Evolutionary conservation across 2,113 vertebrate genomes (phyloP).

Genomic region (Leptobrachium leishanense): DNA sequence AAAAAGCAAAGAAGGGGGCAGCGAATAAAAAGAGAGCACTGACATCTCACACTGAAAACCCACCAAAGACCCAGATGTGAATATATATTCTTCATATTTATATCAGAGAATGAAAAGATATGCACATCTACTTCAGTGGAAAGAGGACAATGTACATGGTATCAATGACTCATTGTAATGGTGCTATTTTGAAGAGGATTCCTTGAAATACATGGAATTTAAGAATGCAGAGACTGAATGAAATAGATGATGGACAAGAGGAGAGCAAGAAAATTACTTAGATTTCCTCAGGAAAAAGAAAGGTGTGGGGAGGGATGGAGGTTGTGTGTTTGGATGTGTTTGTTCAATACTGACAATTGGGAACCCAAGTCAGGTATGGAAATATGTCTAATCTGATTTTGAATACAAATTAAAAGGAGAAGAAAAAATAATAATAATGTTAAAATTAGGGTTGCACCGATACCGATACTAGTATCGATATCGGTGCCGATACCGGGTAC

Average conservation of each 20-base stretch:
- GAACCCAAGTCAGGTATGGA: conserved; percentile 11
- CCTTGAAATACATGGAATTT: conserved; percentile 13
- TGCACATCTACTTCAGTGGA: conserved; percentile 7
- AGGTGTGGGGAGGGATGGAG: conserved; percentile 12
- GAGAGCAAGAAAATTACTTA: conserved; percentile 27
- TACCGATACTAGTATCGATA: too few relatives aligned
- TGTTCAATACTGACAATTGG: conserved; percentile 20
- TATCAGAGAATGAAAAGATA: too few relatives aligned
- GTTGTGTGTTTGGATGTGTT: conserved; percentile 7
- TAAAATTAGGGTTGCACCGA: too few relatives aligned
- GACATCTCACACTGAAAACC: conserved; percentile 33
- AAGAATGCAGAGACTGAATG: conserved; percentile 44
- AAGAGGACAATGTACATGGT: background rate
- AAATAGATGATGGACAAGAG: conserved; percentile 34
- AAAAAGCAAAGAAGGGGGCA: conserved; percentile 26
- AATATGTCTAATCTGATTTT: background rate
- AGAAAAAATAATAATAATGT: background rate
- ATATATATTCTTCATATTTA: conserved; percentile 1
- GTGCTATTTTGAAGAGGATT: conserved; percentile 16
- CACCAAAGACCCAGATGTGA: conserved; percentile 20
- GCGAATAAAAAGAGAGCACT: conserved; percentile 28
- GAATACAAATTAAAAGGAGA: conserved; percentile 6
- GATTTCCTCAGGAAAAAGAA: conserved; percentile 19
- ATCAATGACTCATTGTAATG: conserved; percentile 29
- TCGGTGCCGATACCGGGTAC: too few relatives aligned